Evolutionary conservation across 2,797 vertebrate species (phyloP).

Genomic region (Hirundo rustica): DNA sequence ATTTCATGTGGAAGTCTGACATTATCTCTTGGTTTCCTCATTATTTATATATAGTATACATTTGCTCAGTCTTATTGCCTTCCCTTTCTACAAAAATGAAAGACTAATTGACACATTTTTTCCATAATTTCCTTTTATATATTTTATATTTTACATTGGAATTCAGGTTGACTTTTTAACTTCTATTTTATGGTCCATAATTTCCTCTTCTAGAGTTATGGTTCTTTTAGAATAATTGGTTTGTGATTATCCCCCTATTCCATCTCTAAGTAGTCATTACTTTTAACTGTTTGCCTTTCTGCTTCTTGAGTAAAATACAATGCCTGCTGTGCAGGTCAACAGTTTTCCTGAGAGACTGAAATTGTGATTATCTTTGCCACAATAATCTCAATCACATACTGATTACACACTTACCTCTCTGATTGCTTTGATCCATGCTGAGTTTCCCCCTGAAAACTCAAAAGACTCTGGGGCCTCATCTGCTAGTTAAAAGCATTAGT

Average conservation of each 20-base stretch:
- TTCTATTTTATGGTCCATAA: neutral
- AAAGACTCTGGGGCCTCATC: neutral
- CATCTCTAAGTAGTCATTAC: neutral
- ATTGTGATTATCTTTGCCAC: slow-evolving; percentile 41
- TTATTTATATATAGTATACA: neutral
- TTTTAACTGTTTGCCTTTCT: slow-evolving; percentile 47
- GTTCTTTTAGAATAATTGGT: neutral
- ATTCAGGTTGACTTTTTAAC: neutral
- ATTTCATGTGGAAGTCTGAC: neutral
- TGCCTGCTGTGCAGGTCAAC: slow-evolving; percentile 3
- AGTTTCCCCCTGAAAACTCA: slow-evolving; percentile 25
- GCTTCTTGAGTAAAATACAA: slow-evolving; percentile 45
- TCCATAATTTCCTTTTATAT: neutral
- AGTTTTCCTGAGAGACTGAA: slow-evolving; percentile 15
- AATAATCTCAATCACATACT: slow-evolving; percentile 52
- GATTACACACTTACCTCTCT: slow-evolving; percentile 20
- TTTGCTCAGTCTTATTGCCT: neutral
- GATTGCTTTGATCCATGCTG: neutral
- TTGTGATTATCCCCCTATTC: neutral
- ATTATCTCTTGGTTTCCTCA: neutral
- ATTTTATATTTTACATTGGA: neutral
- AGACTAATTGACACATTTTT: neutral
- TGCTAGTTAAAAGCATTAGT: neutral
- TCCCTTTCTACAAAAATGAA: neutral
- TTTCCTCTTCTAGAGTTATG: neutral